Evolutionary conservation across 2,888 invertebrate species (phyloP).

Genomic region (Eristalis intricaria): DNA sequence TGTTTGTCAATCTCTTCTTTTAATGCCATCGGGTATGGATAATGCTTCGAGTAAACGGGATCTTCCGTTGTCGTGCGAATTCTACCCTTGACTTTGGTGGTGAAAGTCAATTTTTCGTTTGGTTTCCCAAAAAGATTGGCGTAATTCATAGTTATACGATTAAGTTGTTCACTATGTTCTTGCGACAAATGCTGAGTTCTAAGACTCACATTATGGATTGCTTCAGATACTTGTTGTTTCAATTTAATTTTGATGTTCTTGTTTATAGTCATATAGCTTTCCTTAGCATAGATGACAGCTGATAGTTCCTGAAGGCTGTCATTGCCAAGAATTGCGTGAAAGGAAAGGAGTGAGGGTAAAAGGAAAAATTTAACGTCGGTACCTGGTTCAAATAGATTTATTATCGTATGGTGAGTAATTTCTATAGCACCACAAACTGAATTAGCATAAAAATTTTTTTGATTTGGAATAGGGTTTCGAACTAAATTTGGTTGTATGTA

Average conservation of each 20-base stretch:
- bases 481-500: too few species aligned
- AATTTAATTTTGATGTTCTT: conserved; percentile 12
- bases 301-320: conserved; percentile 41
- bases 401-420: conserved; percentile 29
- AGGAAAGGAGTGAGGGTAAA: conserved; percentile 32
- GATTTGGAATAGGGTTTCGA: conserved; percentile 6
- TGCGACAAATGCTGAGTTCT: conserved; percentile 31
- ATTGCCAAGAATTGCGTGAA: conserved; percentile 45
- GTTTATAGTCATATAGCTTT: conserved; percentile 17
- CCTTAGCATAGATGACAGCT: conserved; percentile 33
- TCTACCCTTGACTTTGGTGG: conserved; percentile 20
- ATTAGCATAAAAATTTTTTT: conserved; percentile 4
- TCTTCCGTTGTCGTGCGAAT: conserved; percentile 32
- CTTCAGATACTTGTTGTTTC: conserved; percentile 32
- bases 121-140: conserved; percentile 30
- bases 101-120: conserved; percentile 33
- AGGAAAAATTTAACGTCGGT: conserved; percentile 28
- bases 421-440: conserved; percentile 6
- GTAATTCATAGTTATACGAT: conserved; percentile 7
- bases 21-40: too few species aligned
- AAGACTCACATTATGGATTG: conserved; percentile 21
- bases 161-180: conserved; percentile 20
- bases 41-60: conserved; percentile 33
- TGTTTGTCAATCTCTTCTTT: too few species aligned
- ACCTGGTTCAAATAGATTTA: conserved; percentile 27